Conservation (phyloP, 2,113 vertebrate species). For the Conger conger region DNA sequence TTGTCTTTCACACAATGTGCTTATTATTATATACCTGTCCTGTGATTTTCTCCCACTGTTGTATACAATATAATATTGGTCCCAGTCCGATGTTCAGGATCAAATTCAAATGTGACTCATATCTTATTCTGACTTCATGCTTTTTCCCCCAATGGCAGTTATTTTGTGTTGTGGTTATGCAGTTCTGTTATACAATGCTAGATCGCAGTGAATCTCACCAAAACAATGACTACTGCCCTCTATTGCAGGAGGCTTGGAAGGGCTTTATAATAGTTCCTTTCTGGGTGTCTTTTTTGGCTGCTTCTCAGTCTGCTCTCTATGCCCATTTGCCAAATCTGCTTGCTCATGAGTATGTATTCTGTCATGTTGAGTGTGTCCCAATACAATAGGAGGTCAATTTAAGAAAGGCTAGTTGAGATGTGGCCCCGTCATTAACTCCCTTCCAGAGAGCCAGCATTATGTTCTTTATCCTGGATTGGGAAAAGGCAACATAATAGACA, state of each 20-base stretch:
- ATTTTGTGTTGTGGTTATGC: neutral
- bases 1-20: neutral
- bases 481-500: too few relatives aligned
- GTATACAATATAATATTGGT: neutral
- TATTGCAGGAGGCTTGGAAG: neutral
- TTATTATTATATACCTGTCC: slow-evolving; percentile 1
- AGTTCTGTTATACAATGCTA: neutral
- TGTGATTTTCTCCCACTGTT: slow-evolving; percentile 12
- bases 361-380: too few relatives aligned
- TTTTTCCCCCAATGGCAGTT: neutral
- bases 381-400: too few relatives aligned
- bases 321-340: too few relatives aligned
- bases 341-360: too few relatives aligned
- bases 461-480: too few relatives aligned
- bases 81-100: neutral
- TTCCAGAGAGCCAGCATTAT: too few relatives aligned
- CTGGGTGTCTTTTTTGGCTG: neutral
- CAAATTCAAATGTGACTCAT: neutral
- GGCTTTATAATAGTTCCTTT: neutral
- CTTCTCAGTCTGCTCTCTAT: neutral
- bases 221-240: neutral
- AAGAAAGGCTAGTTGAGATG: too few relatives aligned
- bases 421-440: too few relatives aligned
- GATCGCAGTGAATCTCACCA: neutral
- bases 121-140: neutral